Evolutionary conservation across 2,797 vertebrate genomes (phyloP), one percentile per base, ranked within the genome.

Genomic region (Chromobotia macracanthus): DNA sequence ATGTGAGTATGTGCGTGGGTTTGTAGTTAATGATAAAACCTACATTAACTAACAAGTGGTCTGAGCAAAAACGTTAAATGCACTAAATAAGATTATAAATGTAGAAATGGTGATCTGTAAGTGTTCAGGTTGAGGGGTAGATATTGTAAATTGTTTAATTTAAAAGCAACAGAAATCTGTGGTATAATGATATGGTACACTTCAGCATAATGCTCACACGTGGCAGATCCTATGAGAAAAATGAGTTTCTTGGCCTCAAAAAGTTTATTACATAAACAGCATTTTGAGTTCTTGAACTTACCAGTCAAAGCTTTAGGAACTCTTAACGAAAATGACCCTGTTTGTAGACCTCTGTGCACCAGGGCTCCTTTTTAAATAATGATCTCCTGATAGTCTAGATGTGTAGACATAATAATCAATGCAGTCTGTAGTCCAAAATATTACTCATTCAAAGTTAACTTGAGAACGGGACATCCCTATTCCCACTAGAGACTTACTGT

Each of bases 371-470:
- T 21, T 16, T 21, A 80, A 73, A 56, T 58, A 35, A 56, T 53
- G 25, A 44, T 2, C 70, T 65, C 18, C 35, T 9, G 7, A 38
- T 11, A 56, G 38, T 31, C 63, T 55, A 73, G 63, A 73, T 25
- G 15, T n/a, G 53, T 51, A 25, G 53, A 61, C n/a, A 23, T 50
- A 56, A 69, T 60, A 80, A 60, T 67, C 61, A 61, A 74, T 44
- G 60, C 11, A 65, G 64, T 38, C 31, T 64, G 13, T 11, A 51
- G 11, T 53, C 16, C 21, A 23, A 23, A 74, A 60, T 50, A 50
- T 51, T 68, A 38, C 53, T 77, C n/a, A 53, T 75, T 65, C 21
- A 53, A 61, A 58, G 46, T 44, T 53, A 69, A 81, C 50, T 51
- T 46, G 16, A 68, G 38, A 63, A 28, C 5, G 4, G 6, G 18